These are phyloP conservation scores for Quadriops clusia DNA, from an alignment of 2,888 invertebrate genomes.

Conservation along the genomic window DNA sequence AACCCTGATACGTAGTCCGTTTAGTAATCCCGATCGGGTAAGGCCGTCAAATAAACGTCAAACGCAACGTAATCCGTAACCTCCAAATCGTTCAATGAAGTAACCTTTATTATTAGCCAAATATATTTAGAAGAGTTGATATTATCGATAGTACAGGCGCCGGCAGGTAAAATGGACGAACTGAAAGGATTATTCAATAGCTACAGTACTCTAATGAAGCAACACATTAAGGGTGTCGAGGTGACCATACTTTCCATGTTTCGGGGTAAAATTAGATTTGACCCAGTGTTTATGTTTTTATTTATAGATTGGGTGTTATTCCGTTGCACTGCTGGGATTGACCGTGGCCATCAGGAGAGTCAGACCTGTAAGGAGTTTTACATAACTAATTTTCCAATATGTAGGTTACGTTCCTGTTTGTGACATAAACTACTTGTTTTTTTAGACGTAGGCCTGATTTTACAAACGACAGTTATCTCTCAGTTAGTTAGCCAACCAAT, in stretches of 20 bases:
- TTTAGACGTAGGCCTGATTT: too few species aligned
- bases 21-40: background rate
- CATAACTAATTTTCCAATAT: slow-evolving; percentile 2
- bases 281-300: slow-evolving; percentile 12
- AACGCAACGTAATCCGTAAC: slow-evolving; percentile 14
- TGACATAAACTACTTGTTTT: background rate
- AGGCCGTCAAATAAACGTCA: slow-evolving; percentile 8
- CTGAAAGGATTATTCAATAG: slow-evolving; percentile 20
- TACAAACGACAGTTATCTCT: too few species aligned
- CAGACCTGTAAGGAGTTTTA: slow-evolving; percentile 39
- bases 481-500: too few species aligned
- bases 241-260: slow-evolving; percentile 19
- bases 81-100: slow-evolving; percentile 14
- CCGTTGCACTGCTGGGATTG: slow-evolving; percentile 39
- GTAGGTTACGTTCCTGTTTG: slow-evolving; percentile 3
- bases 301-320: slow-evolving; percentile 41
- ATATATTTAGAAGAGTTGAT: slow-evolving; percentile 14
- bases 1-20: background rate
- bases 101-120: slow-evolving; percentile 20
- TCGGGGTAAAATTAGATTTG: slow-evolving; percentile 13
- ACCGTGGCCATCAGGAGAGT: slow-evolving; percentile 40
- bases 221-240: slow-evolving; percentile 33
- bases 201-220: slow-evolving; percentile 29
- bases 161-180: slow-evolving; percentile 10
- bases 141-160: too few species aligned